Conservation (phyloP, 2,888 invertebrate species). For the Pilophorus perplexus region DNA sequence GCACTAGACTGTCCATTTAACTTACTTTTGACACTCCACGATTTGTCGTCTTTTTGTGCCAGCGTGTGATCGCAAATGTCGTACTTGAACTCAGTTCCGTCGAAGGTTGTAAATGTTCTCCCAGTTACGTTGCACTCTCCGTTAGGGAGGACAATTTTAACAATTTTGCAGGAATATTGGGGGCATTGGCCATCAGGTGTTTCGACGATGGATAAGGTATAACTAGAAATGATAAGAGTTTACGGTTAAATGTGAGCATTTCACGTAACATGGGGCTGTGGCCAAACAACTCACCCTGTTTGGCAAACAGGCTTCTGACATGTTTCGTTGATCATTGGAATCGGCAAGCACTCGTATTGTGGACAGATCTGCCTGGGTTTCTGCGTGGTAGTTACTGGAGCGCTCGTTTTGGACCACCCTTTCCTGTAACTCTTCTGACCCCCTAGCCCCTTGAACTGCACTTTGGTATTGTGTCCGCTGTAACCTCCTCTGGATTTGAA, state of each 20-base stretch:
- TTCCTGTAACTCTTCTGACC: conserved; percentile 14
- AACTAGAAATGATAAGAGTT: too few species aligned
- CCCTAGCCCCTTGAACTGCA: conserved; percentile 12
- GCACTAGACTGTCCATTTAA: too few species aligned
- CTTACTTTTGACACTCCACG: conserved; percentile 71
- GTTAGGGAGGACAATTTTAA: conserved; percentile 65
- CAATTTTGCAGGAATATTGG: conserved; percentile 56
- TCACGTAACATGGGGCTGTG: background rate
- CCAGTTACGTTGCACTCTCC: conserved; percentile 71
- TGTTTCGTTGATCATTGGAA: too few species aligned
- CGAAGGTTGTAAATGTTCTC: conserved; percentile 75
- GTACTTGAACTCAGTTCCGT: conserved; percentile 72
- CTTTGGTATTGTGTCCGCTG: conserved; percentile 20
- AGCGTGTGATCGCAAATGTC: conserved; percentile 78
- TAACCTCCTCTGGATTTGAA: conserved; percentile 43
- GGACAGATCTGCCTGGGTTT: conserved; percentile 41
- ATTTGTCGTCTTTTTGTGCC: conserved; percentile 64
- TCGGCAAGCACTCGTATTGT: conserved; percentile 46
- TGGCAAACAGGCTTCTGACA: conserved; percentile 33
- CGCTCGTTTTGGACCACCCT: conserved; percentile 14
- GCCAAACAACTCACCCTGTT: conserved; percentile 12
- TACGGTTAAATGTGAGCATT: too few species aligned
- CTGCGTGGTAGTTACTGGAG: background rate
- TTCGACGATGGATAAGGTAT: conserved; percentile 1
- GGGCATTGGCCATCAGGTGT: conserved; percentile 36